Percentiles rank a stretch among this genome's conserved stretches.
phyloP scores from a whole-genome alignment of 1,140 invertebrate species.

The Oscheius sp. region DNA sequence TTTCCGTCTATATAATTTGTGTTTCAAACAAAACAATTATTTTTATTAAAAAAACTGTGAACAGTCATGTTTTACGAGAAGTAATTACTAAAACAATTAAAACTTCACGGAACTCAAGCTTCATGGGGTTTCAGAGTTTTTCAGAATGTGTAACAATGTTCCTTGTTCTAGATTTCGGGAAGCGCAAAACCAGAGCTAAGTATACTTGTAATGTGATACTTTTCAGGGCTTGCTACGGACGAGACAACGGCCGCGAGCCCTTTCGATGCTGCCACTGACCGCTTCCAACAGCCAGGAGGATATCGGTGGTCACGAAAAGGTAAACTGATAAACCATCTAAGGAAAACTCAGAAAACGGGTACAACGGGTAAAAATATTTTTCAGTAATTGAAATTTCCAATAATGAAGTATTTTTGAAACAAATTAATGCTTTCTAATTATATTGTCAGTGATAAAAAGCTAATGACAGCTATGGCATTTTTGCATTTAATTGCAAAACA shows the following conservation, averaged over 20 bases:
- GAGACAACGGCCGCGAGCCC: constrained; percentile 24
- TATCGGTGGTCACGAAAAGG: constrained; percentile 12
- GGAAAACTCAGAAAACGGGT: no score
- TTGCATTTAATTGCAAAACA: background rate
- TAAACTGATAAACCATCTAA: no score
- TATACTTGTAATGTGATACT: background rate
- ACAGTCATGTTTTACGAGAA: background rate
- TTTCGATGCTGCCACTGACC: constrained; percentile 31
- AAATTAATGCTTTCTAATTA: background rate
- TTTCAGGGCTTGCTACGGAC: constrained; percentile 37
- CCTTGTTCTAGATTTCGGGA: no score
- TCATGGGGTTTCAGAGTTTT: background rate
- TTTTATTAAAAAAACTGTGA: background rate
- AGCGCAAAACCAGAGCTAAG: background rate
- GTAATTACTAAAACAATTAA: background rate
- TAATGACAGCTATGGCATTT: background rate
- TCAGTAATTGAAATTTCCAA: constrained; percentile 11
- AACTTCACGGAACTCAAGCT: background rate
- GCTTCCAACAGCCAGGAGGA: constrained; percentile 28
- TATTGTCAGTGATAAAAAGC: background rate
- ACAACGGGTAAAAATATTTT: no score
- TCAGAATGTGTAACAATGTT: no score
- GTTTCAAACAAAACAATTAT: no score
- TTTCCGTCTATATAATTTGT: no score
- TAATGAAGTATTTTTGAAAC: background rate